phyloP scores from a whole-genome alignment of 1,140 invertebrate genomes.

The Sminthurinus signatus region DNA sequence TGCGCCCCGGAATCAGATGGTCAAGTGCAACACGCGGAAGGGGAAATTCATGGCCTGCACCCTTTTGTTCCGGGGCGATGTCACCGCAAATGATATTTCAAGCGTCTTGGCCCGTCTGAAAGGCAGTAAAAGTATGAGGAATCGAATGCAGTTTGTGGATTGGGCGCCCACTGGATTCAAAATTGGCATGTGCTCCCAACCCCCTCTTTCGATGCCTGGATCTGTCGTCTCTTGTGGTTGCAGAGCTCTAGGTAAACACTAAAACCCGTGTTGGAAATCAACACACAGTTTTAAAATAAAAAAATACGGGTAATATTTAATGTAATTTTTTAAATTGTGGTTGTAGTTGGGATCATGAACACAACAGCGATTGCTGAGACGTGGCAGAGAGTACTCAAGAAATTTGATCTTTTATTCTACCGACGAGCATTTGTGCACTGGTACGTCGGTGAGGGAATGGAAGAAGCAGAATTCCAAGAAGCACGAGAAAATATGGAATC shows the following conservation, averaged over 20 bases:
- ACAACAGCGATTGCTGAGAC: conserved; percentile 50
- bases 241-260: no score
- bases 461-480: conserved; percentile 14
- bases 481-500: conserved; percentile 12
- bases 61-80: conserved; percentile 13
- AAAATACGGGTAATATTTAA: no score
- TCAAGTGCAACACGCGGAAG: conserved; percentile 42
- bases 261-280: no score
- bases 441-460: conserved; percentile 16
- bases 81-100: conserved; percentile 9
- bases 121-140: background rate
- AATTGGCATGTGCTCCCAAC: conserved; percentile 2
- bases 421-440: conserved; percentile 15
- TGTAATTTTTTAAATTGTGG: no score
- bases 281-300: no score
- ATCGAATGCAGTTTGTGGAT: conserved; percentile 8
- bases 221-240: background rate
- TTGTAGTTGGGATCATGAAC: conserved; percentile 27
- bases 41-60: conserved; percentile 39
- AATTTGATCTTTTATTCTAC: conserved; percentile 9
- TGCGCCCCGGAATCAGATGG: conserved; percentile 35
- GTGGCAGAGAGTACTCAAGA: conserved; percentile 49
- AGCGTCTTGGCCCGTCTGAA: background rate
- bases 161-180: conserved; percentile 20
- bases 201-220: conserved; percentile 2